Percentiles rank a stretch among this genome's conserved stretches.
Conservation (phyloP, 2,797 vertebrate genomes). For the Buceros bicornis region DNA sequence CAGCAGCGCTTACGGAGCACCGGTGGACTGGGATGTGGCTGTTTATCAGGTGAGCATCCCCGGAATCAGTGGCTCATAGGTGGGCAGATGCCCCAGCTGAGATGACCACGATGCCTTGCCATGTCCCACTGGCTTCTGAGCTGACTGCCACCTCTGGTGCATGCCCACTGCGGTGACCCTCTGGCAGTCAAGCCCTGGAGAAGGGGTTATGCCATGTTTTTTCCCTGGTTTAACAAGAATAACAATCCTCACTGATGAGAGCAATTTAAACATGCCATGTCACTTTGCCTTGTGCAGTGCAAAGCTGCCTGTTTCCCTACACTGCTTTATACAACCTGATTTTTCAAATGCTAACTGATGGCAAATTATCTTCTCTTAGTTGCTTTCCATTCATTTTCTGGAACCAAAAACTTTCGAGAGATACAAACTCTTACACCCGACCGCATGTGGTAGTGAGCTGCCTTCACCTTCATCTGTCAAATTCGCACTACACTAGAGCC, state of each 20-base stretch:
- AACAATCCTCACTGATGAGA: neutral
- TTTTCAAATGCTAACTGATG: neutral
- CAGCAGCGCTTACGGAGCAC: neutral
- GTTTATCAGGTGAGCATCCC: neutral
- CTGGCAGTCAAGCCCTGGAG: too few species aligned
- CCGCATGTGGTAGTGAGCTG: rapidly evolving
- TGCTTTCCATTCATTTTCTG: neutral
- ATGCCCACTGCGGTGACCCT: rapidly evolving
- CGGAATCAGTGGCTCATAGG: neutral
- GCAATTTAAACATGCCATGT: neutral
- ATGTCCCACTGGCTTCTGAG: rapidly evolving
- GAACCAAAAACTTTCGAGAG: neutral
- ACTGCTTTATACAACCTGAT: neutral
- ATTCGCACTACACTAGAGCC: neutral
- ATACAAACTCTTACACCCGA: neutral
- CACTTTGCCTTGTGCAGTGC: neutral
- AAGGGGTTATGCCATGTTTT: neutral
- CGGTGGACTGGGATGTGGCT: neutral
- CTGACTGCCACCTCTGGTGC: rapidly evolving
- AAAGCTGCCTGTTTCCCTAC: rapidly evolving
- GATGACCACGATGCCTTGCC: rapidly evolving
- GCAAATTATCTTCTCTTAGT: neutral
- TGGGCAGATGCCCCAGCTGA: neutral
- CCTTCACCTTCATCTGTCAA: neutral
- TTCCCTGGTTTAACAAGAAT: neutral